phyloP scores from a whole-genome alignment of 2,888 invertebrate species.

The Aleiodes alternator region DNA sequence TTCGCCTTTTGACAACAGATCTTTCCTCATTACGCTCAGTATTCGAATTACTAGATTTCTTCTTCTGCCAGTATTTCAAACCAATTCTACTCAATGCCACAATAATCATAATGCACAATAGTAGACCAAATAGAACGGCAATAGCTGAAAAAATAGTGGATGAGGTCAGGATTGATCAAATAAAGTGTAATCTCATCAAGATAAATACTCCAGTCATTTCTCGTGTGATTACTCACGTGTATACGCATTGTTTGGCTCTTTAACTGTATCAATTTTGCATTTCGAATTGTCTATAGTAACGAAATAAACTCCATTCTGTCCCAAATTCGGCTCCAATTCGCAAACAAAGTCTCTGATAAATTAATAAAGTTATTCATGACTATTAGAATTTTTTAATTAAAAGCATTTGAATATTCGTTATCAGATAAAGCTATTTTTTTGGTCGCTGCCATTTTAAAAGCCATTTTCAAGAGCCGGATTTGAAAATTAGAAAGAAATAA shows the following conservation, averaged over 20 bases:
- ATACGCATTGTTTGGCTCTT: conserved; percentile 84
- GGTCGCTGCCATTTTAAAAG: no score
- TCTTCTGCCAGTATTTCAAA: conserved; percentile 41
- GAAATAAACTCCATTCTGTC: conserved; percentile 85
- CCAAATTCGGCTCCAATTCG: conserved; percentile 78
- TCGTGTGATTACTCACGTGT: conserved; percentile 78
- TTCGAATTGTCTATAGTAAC: conserved; percentile 77
- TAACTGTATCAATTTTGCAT: conserved; percentile 78
- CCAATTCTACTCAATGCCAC: conserved; percentile 55
- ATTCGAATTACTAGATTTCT: conserved; percentile 19
- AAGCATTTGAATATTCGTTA: not conserved
- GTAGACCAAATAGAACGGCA: conserved; percentile 59
- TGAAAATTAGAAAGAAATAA: no score
- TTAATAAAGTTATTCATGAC: conserved; percentile 18
- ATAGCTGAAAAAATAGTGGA: conserved; percentile 61
- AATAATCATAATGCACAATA: conserved; percentile 57
- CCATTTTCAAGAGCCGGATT: no score
- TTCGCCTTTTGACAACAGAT: conserved; percentile 74
- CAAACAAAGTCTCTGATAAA: conserved; percentile 79
- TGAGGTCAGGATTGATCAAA: conserved; percentile 4
- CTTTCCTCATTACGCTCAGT: conserved; percentile 51
- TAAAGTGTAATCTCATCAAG: conserved; percentile 4
- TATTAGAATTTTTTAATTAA: conserved; percentile 11
- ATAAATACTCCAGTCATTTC: not conserved
- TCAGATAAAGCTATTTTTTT: no score